Evolutionary conservation across 2,888 invertebrate genomes (phyloP).

Genomic region (Myathropa florea): DNA sequence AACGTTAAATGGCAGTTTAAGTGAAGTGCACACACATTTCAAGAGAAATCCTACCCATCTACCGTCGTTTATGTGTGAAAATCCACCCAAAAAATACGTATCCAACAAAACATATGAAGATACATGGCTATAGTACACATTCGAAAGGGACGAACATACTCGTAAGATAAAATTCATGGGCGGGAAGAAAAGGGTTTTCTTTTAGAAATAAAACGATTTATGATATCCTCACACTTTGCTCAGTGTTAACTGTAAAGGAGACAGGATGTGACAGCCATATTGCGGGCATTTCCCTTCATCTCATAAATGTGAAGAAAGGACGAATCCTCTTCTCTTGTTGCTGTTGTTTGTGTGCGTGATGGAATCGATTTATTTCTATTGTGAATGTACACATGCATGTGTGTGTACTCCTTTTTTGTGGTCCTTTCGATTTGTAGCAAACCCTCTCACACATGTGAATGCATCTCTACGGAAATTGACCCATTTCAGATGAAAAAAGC

Average conservation of each 20-base stretch:
- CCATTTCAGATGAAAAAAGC: conserved; percentile 32
- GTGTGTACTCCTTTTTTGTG: neutral
- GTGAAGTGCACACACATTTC: conserved; percentile 63
- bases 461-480: conserved; percentile 54
- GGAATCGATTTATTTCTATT: conserved; percentile 29
- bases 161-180: conserved; percentile 61
- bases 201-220: conserved; percentile 68
- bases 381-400: neutral
- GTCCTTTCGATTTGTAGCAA: neutral
- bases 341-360: conserved; percentile 34
- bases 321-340: conserved; percentile 21
- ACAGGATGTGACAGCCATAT: conserved; percentile 69
- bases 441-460: no score
- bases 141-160: neutral
- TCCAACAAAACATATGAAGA: neutral
- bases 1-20: conserved; percentile 67
- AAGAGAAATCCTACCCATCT: conserved; percentile 50
- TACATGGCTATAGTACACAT: neutral
- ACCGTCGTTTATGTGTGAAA: conserved; percentile 56
- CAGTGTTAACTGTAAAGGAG: conserved; percentile 50
- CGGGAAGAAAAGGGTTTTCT: conserved; percentile 55
- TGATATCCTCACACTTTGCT: conserved; percentile 61
- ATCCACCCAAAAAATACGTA: neutral
- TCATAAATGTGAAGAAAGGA: conserved; percentile 51
- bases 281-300: conserved; percentile 53